Evolutionary conservation across 2,113 vertebrate genomes (phyloP).

Genomic region (Elachura formosa): DNA sequence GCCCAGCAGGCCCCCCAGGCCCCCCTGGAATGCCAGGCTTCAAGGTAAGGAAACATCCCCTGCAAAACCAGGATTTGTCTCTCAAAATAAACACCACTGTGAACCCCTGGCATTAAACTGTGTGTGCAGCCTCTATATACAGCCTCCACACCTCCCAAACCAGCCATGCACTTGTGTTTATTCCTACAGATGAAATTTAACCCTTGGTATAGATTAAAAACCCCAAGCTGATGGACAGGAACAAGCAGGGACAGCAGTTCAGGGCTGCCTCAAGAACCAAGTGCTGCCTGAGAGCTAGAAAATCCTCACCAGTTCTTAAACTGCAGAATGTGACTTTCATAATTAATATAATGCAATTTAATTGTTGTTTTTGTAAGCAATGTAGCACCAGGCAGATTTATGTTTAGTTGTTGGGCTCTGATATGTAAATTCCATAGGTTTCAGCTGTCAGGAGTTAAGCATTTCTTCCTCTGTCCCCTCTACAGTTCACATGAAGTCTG

Average conservation of each 20-base stretch:
- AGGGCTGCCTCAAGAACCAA: neutral
- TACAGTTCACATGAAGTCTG: neutral
- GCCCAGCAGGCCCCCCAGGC: constrained; percentile 87
- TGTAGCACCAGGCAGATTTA: neutral
- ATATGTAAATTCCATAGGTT: neutral
- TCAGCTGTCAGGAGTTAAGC: neutral
- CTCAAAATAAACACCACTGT: rapidly evolving
- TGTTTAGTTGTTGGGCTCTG: neutral
- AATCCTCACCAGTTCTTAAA: neutral
- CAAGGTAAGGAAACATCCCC: constrained; percentile 77
- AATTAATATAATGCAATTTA: neutral
- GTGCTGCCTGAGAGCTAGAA: neutral
- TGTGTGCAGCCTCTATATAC: rapidly evolving
- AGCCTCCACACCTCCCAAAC: neutral
- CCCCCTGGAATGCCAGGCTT: constrained; percentile 95
- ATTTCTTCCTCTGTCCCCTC: neutral
- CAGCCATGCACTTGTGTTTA: neutral
- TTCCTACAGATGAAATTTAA: neutral
- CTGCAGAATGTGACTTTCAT: neutral
- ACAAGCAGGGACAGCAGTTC: neutral
- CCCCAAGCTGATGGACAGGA: neutral
- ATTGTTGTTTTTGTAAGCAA: neutral
- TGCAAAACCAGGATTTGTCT: neutral
- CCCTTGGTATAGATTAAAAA: neutral
- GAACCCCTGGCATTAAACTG: neutral